A percentile compares a stretch with the other conserved stretches of the same genome.
Evolutionary conservation across 1,140 invertebrate genomes (phyloP).

Genomic region (Heliothis subflexa): DNA sequence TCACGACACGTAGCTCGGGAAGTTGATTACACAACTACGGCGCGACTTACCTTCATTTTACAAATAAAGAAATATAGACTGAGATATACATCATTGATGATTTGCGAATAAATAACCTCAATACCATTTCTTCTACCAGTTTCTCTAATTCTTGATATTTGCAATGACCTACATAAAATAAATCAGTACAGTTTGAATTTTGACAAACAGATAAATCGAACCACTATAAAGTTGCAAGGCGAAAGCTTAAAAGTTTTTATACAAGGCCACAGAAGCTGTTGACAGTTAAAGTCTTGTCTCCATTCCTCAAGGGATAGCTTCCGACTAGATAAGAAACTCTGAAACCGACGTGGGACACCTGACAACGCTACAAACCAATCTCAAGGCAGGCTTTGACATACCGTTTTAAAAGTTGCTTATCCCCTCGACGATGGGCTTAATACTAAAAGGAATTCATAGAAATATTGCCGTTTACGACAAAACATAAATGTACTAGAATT

Average conservation of each 20-base stretch:
- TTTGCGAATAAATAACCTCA: no score
- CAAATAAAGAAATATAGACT: no score
- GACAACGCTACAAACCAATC: background rate
- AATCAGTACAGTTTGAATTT: no score
- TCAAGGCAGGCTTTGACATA: background rate
- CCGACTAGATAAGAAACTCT: conserved; percentile 19
- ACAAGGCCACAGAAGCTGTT: background rate
- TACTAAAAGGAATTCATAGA: conserved; percentile 10
- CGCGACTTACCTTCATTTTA: no score
- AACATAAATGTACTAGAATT: background rate
- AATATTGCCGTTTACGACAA: background rate
- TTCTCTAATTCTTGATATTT: no score
- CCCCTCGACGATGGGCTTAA: background rate
- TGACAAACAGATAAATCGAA: no score
- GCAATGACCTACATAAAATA: no score
- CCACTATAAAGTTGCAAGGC: background rate
- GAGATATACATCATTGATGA: no score
- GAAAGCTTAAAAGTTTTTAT: background rate
- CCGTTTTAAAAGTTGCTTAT: conserved; percentile 13
- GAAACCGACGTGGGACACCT: conserved; percentile 16
- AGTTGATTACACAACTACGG: no score
- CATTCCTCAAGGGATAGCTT: conserved; percentile 15
- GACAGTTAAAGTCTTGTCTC: conserved; percentile 9
- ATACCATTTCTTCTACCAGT: no score
- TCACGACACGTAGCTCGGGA: no score